Evolutionary conservation across 2,797 vertebrate species (phyloP).

Genomic region (Sylvilagus floridanus): DNA sequence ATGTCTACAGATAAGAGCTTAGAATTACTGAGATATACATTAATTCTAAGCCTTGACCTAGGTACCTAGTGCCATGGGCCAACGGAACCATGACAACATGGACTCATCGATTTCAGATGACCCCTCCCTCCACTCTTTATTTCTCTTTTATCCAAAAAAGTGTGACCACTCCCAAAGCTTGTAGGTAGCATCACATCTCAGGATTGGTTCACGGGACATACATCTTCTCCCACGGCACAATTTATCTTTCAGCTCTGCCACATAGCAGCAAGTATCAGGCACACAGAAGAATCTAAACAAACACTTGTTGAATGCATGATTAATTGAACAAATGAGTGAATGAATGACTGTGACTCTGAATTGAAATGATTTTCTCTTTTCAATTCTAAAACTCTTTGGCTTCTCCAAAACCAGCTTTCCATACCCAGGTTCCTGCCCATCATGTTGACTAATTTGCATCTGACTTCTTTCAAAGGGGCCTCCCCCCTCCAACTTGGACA

Average conservation of each 20-base stretch:
- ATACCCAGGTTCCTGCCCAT: not conserved
- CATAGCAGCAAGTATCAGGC: not conserved
- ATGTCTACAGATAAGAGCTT: not conserved
- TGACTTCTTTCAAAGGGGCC: not conserved
- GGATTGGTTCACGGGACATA: not conserved
- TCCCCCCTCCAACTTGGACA: not conserved
- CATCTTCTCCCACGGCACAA: not conserved
- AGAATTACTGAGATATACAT: not conserved
- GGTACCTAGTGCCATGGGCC: not conserved
- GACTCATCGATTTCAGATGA: not conserved
- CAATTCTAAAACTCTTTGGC: not conserved
- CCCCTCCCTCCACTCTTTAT: too few relatives aligned
- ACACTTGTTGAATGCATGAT: not conserved
- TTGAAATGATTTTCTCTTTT: not conserved
- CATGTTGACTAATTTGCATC: not conserved
- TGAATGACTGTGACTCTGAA: not conserved
- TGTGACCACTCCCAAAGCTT: not conserved
- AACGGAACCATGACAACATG: not conserved
- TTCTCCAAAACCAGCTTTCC: not conserved
- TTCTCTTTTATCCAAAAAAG: not conserved
- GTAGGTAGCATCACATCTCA: not conserved
- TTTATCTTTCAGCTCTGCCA: constrained; percentile 1
- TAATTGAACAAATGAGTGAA: not conserved
- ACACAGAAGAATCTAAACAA: not conserved
- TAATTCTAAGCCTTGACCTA: not conserved